These are phyloP conservation scores for Hirtodrosophila trivittata DNA, from an alignment of 2,888 invertebrate species.

Conservation along the genomic window DNA sequence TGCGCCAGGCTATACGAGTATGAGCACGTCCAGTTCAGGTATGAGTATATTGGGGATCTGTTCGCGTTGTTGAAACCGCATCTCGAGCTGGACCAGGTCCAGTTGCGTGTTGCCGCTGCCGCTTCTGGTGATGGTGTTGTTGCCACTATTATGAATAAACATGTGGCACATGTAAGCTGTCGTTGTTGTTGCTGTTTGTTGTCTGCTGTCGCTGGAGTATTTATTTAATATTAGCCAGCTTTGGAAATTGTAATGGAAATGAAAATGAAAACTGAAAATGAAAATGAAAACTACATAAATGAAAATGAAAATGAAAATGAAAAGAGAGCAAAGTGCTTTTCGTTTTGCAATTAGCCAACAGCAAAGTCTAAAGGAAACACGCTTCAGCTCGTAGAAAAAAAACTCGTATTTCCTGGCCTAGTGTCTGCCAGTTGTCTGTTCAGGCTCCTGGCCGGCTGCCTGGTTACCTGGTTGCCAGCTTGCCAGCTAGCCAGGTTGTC, in stretches of 20 bases:
- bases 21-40: too few species aligned
- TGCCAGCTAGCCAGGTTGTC: background rate
- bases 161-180: conserved; percentile 64
- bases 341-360: conserved; percentile 64
- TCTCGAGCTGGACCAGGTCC: conserved; percentile 17
- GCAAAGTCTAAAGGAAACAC: conserved; percentile 55
- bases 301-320: conserved; percentile 32
- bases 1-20: conserved; percentile 10
- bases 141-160: conserved; percentile 68
- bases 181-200: conserved; percentile 23
- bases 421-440: conserved; percentile 26
- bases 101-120: conserved; percentile 45
- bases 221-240: conserved; percentile 52
- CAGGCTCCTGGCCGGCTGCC: conserved; percentile 14
- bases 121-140: conserved; percentile 24
- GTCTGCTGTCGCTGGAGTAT: conserved; percentile 27
- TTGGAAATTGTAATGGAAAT: conserved; percentile 48
- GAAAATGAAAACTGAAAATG: conserved; percentile 47
- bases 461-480: background rate
- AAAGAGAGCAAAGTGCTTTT: conserved; percentile 48
- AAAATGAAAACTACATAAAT: conserved; percentile 20
- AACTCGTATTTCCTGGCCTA: conserved; percentile 57
- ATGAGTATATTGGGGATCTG: background rate
- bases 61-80: conserved; percentile 10
- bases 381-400: conserved; percentile 30